Percentiles rank a stretch among this genome's conserved stretches.
phyloP scores from a whole-genome alignment of 2,113 vertebrate species.

The Aix galericulata region DNA sequence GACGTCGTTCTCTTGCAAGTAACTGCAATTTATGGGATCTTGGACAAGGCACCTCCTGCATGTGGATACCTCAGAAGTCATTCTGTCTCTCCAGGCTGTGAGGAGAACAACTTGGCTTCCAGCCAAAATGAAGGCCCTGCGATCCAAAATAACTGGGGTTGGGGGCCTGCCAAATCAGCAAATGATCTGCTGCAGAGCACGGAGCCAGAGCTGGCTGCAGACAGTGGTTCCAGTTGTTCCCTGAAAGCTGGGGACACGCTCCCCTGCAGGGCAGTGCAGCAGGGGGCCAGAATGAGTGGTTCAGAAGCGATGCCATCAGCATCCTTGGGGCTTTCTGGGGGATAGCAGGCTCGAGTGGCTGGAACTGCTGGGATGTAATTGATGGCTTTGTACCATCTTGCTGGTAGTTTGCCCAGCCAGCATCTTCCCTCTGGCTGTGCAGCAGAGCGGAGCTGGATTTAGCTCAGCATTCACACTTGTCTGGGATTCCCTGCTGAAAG shows the following conservation, averaged over 20 bases:
- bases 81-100: neutral
- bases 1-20: neutral
- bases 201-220: neutral
- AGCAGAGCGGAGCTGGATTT: neutral
- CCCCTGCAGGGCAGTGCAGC: neutral
- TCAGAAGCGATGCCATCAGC: neutral
- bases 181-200: constrained; percentile 5
- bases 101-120: neutral
- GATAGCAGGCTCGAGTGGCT: constrained; percentile 1
- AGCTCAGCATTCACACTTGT: neutral
- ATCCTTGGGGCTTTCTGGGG: neutral
- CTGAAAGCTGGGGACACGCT: neutral
- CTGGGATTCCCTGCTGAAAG: neutral
- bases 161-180: constrained; percentile 23
- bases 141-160: constrained; percentile 8
- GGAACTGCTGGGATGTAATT: neutral
- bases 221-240: neutral
- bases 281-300: neutral
- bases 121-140: neutral
- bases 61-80: neutral
- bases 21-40: neutral
- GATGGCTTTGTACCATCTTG: neutral
- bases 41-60: neutral
- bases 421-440: neutral
- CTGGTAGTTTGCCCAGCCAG: constrained; percentile 1